phyloP scores from a whole-genome alignment of 2,888 invertebrate species.

The Trichogramma dendrolimi region DNA sequence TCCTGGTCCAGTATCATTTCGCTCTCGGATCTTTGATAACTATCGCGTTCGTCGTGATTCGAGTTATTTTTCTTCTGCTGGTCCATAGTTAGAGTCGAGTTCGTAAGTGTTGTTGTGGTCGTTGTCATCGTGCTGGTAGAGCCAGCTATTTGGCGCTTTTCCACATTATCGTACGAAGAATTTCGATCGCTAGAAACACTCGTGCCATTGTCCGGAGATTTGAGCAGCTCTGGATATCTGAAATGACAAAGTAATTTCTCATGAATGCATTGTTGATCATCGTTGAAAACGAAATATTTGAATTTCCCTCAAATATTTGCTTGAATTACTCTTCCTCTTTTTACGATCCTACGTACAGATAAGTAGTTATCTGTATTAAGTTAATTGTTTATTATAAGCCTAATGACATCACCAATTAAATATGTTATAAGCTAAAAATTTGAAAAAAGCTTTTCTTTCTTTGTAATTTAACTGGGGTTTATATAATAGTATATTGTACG shows the following conservation, averaged over 20 bases:
- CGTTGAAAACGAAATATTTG: too few relatives aligned
- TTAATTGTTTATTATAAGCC: too few relatives aligned
- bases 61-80: constrained; percentile 36
- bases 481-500: too few relatives aligned
- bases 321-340: background rate
- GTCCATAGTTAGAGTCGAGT: constrained; percentile 1
- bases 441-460: too few relatives aligned
- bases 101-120: background rate
- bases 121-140: constrained; percentile 8
- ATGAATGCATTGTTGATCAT: too few relatives aligned
- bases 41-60: constrained; percentile 36
- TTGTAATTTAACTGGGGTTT: too few relatives aligned
- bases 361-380: too few relatives aligned
- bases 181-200: constrained; percentile 49
- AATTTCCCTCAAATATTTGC: too few relatives aligned
- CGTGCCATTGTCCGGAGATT: constrained; percentile 52
- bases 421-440: too few relatives aligned
- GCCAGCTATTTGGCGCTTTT: constrained; percentile 46
- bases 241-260: constrained; percentile 7
- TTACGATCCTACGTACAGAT: too few relatives aligned
- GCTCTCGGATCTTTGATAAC: constrained; percentile 46
- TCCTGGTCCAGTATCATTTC: constrained; percentile 57
- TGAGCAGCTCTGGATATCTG: constrained; percentile 71
- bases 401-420: too few relatives aligned
- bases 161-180: constrained; percentile 80